phyloP scores from a whole-genome alignment of 1,140 invertebrate species.

The Cephus cinctus region DNA sequence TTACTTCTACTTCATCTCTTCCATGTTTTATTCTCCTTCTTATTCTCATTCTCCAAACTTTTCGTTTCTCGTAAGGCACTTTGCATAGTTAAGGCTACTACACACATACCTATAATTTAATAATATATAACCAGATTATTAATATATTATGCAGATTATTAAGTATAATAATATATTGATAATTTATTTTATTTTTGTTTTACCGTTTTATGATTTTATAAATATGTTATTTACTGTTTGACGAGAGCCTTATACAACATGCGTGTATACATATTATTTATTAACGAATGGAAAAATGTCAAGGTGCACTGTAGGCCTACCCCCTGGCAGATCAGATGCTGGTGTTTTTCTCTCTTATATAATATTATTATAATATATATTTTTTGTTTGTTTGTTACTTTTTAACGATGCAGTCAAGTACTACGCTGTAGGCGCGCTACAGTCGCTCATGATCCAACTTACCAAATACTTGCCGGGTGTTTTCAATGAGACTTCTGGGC shows the following conservation, averaged over 20 bases:
- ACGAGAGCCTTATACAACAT: slow-evolving; percentile 33
- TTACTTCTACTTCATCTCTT: slow-evolving; percentile 1
- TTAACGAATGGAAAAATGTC: slow-evolving; percentile 21
- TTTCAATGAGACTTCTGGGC: slow-evolving; percentile 13
- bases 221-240: slow-evolving; percentile 55
- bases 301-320: slow-evolving; percentile 27
- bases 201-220: slow-evolving; percentile 58
- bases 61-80: slow-evolving; percentile 34
- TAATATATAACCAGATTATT: slow-evolving; percentile 42
- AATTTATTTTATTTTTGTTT: slow-evolving; percentile 56
- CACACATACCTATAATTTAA: slow-evolving; percentile 37
- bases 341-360: background rate
- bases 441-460: slow-evolving; percentile 29
- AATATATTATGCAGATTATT: slow-evolving; percentile 53
- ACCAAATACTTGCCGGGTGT: slow-evolving; percentile 38
- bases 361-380: no score
- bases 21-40: background rate
- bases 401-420: background rate
- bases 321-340: slow-evolving; percentile 11
- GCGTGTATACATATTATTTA: slow-evolving; percentile 33
- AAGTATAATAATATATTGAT: slow-evolving; percentile 54
- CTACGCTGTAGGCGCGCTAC: slow-evolving; percentile 24
- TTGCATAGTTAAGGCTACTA: slow-evolving; percentile 49
- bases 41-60: slow-evolving; percentile 12
- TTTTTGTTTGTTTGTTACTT: no score